Evolutionary conservation across 2,797 vertebrate genomes (phyloP).

Genomic region (Loris lydekkerianus): DNA sequence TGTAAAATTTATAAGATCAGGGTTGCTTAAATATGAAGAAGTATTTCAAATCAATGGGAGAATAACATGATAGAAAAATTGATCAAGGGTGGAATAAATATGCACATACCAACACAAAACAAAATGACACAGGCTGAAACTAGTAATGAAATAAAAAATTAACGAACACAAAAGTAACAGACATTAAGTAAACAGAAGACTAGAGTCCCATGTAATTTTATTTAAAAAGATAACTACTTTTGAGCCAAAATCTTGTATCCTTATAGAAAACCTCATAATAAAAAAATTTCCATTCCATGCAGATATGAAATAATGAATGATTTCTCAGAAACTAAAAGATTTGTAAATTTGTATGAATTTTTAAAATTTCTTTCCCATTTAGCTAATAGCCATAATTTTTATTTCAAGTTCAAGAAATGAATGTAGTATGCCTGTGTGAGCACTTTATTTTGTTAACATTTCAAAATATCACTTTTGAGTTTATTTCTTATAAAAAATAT

Average conservation of each 20-base stretch:
- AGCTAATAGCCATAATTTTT: not conserved
- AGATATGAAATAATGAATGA: slow-evolving; percentile 2
- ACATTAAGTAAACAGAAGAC: not conserved
- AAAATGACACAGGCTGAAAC: not conserved
- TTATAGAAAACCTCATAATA: not conserved
- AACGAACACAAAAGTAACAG: not conserved
- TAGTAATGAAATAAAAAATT: slow-evolving; percentile 11
- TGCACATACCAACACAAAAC: not conserved
- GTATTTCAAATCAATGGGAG: not conserved
- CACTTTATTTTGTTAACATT: slow-evolving; percentile 12
- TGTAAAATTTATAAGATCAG: not conserved
- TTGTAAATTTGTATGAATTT: not conserved
- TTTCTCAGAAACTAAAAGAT: not conserved
- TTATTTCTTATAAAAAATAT: not conserved
- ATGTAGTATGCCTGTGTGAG: not conserved
- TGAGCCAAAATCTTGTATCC: not conserved
- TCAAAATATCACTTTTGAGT: not conserved
- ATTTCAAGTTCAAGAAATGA: slow-evolving; percentile 33
- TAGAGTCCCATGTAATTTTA: not conserved
- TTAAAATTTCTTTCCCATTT: not conserved
- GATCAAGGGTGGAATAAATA: not conserved
- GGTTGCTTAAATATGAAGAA: not conserved
- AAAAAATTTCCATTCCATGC: not conserved
- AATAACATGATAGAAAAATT: not conserved
- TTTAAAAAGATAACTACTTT: not conserved